Base-by-base conservation (phyloP, 2,888 invertebrate genomes). In the Tethea ocularis region DNA sequence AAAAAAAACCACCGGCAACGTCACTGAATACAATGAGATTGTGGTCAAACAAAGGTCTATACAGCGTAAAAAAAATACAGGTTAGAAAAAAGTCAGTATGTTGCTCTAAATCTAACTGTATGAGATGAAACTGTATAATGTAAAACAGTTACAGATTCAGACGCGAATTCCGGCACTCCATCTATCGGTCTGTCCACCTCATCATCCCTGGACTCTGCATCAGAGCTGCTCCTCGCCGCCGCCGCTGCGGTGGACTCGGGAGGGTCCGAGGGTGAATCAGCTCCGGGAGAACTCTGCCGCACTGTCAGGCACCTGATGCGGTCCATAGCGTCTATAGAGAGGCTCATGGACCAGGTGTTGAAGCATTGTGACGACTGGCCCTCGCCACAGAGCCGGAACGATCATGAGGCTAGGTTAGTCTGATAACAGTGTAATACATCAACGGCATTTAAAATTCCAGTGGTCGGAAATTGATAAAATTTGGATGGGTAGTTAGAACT, bases 261-360 rank as follows among this genome's bases (percentile, higher is more conserved):
- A 5, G 69, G 80, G 23, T 58, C 75, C 0, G 82, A 77, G 54
- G 73, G 69, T 17, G 81, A 76, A 6, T 73, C 74, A 0, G 76
- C 77, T 3, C 80, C 83, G 0, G 76, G 75, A 6, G 78, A 80
- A 56, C 81, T 90, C 58, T 86, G 89, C 74, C 77, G 84, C 26
- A 86, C 90, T 0, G 89, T 91, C 29, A 60, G 88, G 0, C 87
- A 87, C 51, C 85, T 91, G 22, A 89, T 91, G 89, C 68, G 86
- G 20, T 91, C 89, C 56, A 91, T 91, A 56, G 89, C 91, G 0
- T 84, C 88, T n/a, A 89, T 91, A 3, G 92, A 92, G 77, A 61
- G 89, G 33, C 82, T 91, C 10, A 92, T 92, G 92, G 91, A 92
- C 70, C 70, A 87, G 2, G 90, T 92, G 64, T 70, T 91, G 52